Evolutionary conservation across 2,888 invertebrate genomes (phyloP), one percentile per base, ranked within the genome.

Genomic region (Ophioninae sp.): DNA sequence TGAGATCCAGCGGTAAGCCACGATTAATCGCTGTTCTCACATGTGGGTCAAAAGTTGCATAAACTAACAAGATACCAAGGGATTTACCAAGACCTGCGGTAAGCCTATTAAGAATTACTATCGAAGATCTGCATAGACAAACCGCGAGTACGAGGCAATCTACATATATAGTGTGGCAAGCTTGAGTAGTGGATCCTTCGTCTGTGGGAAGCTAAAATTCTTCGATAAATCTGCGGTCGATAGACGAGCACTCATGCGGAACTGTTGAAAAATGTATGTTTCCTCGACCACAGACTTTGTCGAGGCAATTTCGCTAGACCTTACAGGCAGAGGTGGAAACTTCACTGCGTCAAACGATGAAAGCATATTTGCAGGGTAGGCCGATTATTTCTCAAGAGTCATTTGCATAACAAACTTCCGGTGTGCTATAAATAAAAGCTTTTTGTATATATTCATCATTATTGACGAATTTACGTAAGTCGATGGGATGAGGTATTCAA

Each of bases 21-120:
- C 86, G 87, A 89, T 90, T 91, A 90, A 91, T 91, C 88, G 89
- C 86, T 41, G 64, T 87, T 88, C 87, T 89, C 88, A 89, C 91
- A 93, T 93, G 90, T 92, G 91, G 92, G 92, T 92, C 93, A 92
- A 89, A 90, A 92, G 92, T 91, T 89, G 88, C 89, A 90, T 85
- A 83, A 84, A 84, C 90, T 92, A 92, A 93, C 91, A 89, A 90
- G 92, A 92, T 92, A 91, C 88, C 89, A 88, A 89, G 86, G 89
- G 91, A 87, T 91, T 91, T 89, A 88, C 89, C 88, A 88, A 89
- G 81, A 79, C 89, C 87, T 85, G 87, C 89, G 90, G 91, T 92
- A 92, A 92, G 91, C 91, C 86, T 89, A 88, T 92, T 92, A 91
- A 87, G 85, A 86, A 85, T 86, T 78, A 83, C 79, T 85, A 83